Evolutionary conservation across 1,140 invertebrate species (phyloP), one percentile per base, ranked within the genome.

Genomic region (Drosophila nebulosa): DNA sequence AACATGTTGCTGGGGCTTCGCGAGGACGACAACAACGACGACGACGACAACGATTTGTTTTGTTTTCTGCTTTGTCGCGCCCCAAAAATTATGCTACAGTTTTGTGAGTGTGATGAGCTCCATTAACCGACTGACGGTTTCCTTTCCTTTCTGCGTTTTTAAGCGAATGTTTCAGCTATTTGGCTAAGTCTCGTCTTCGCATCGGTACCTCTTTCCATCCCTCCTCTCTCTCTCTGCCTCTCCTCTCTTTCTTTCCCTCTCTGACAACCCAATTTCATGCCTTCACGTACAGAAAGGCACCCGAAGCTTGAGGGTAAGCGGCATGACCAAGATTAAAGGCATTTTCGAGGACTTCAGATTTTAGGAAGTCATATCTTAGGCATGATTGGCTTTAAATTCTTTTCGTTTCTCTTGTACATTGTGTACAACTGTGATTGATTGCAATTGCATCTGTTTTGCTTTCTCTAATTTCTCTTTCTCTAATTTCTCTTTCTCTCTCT

Each of bases 311-410:
- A 24, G 56, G 30, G 64, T 53, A 59, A 46, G 14, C 64, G 52
- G 72, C 59, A 67, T 59, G 74, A 63, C 66, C 50, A 62, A 74
- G 58, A 75, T 81, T 86, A 76, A 75, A 85, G 81, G 83, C 74
- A 85, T 86, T 85, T 71, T 32, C 24, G 61, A 39, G 66, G 67
- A 70, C 81, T 74, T 65, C 81, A 86, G 81, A 86, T 86, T 46
- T 81, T 78, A 67, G 30, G 70, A 67, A 81, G 64, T 80, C 81
- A 86, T 66, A 81, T 67, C 81, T 75, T 78, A 50, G 67, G 81
- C 81, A 61, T 75, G 78, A 86, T 86, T 86, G 81, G 78, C 78
- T 73, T 68, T 79, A 74, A 69, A 68, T 67, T 74, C 70, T 76
- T 78, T 67, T 68, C 35, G 62, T 42, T 62, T 51, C 68, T 73